Percentiles rank a stretch among this genome's conserved stretches.
Evolutionary conservation across 2,113 vertebrate genomes (phyloP).

Genomic region (Tautogolabrus adspersus): DNA sequence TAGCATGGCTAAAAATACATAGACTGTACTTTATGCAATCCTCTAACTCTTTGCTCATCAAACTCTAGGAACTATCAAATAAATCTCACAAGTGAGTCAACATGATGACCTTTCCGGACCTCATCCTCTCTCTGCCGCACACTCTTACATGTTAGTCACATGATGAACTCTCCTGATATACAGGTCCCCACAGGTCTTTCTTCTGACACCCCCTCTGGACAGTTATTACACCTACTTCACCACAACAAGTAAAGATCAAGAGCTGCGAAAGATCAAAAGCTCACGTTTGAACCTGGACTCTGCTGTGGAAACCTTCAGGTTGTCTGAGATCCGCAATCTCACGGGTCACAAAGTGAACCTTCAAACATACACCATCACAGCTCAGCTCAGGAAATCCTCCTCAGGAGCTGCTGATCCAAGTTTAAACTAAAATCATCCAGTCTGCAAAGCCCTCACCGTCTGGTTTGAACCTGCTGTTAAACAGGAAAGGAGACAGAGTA

Average conservation of each 20-base stretch:
- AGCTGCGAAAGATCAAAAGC: conserved; percentile 2
- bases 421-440: background rate
- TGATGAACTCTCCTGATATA: background rate
- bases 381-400: too few species aligned
- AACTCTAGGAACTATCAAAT: too few species aligned
- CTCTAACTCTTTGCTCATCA: background rate
- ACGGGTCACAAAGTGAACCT: too few species aligned
- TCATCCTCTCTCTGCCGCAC: background rate
- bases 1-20: too few species aligned
- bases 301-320: background rate
- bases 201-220: background rate
- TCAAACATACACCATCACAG: background rate
- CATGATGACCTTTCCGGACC: conserved; percentile 3
- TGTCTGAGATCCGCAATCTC: too few species aligned
- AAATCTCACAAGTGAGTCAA: background rate
- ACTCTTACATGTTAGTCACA: background rate
- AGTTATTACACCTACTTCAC: background rate
- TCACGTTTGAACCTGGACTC: background rate
- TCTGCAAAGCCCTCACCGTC: too few species aligned
- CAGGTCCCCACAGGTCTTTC: background rate
- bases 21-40: background rate
- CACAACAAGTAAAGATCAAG: background rate
- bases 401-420: background rate
- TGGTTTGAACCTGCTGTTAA: too few species aligned
- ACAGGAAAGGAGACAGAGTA: too few species aligned